Evolutionary conservation across 2,797 vertebrate genomes (phyloP).

Genomic region (Yasuhikotakia modesta): DNA sequence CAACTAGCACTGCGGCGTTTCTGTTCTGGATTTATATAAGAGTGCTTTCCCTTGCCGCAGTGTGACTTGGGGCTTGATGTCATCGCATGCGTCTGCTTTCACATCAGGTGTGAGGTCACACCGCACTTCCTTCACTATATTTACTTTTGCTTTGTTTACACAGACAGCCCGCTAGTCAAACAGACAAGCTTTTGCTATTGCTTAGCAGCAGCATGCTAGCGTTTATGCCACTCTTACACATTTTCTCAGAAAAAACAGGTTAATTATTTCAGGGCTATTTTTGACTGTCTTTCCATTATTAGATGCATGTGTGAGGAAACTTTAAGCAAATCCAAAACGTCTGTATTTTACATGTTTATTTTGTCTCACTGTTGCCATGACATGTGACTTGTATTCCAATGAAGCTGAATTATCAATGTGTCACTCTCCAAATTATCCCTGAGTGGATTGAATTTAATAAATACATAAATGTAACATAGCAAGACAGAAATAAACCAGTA

Average conservation of each 20-base stretch:
- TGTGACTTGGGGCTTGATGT: constrained; percentile 16
- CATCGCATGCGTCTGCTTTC: constrained; percentile 13
- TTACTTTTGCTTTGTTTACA: constrained; percentile 45
- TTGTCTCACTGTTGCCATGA: background rate
- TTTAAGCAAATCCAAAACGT: background rate
- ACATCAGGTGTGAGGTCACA: constrained; percentile 50
- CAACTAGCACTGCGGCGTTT: background rate
- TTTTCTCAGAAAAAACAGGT: constrained; percentile 37
- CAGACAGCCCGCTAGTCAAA: constrained; percentile 43
- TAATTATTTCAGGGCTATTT: constrained; percentile 2
- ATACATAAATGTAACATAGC: too few species aligned
- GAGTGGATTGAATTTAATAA: too few species aligned
- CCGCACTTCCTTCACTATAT: constrained; percentile 12
- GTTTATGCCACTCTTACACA: constrained; percentile 54
- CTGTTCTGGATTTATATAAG: constrained; percentile 1
- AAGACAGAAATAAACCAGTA: too few species aligned
- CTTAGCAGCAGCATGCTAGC: constrained; percentile 49
- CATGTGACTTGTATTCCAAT: background rate
- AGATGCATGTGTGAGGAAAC: background rate
- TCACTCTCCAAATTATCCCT: background rate
- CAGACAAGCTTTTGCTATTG: constrained; percentile 17
- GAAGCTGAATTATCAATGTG: background rate
- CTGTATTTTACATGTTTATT: background rate
- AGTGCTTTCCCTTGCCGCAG: constrained; percentile 10
- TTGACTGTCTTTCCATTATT: background rate